A percentile compares a stretch with the other conserved stretches of the same genome.
Evolutionary conservation across 2,888 invertebrate species (phyloP).

Genomic region (Rhagonycha lutea): DNA sequence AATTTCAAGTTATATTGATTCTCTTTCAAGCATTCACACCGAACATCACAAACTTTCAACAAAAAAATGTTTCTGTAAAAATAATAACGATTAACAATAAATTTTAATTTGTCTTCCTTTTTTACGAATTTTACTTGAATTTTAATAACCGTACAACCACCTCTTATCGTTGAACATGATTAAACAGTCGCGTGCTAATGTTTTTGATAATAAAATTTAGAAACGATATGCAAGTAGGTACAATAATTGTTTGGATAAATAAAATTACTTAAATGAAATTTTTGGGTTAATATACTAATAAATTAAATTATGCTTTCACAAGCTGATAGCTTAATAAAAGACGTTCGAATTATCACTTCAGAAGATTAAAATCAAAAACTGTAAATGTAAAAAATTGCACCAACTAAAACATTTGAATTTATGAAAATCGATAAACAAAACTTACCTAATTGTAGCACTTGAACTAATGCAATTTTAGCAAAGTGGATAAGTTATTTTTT

Average conservation of each 20-base stretch:
- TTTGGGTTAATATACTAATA: neutral
- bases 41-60: neutral
- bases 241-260: neutral
- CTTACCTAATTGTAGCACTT: slow-evolving; percentile 25
- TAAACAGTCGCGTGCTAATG: neutral
- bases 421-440: slow-evolving; percentile 14
- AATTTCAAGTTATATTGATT: neutral
- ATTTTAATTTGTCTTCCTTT: neutral
- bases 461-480: slow-evolving; percentile 22
- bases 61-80: neutral
- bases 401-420: neutral
- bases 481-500: slow-evolving; percentile 31
- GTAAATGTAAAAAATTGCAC: neutral
- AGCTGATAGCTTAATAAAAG: neutral
- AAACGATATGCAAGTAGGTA: neutral
- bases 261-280: neutral
- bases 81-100: neutral
- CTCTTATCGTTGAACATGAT: neutral
- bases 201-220: neutral
- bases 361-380: too few species aligned
- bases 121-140: neutral
- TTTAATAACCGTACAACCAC: neutral
- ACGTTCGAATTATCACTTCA: neutral
- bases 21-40: neutral
- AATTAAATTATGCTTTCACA: neutral